These are phyloP conservation scores for Rhagium mordax DNA, from an alignment of 2,888 invertebrate genomes.

Conservation along the genomic window DNA sequence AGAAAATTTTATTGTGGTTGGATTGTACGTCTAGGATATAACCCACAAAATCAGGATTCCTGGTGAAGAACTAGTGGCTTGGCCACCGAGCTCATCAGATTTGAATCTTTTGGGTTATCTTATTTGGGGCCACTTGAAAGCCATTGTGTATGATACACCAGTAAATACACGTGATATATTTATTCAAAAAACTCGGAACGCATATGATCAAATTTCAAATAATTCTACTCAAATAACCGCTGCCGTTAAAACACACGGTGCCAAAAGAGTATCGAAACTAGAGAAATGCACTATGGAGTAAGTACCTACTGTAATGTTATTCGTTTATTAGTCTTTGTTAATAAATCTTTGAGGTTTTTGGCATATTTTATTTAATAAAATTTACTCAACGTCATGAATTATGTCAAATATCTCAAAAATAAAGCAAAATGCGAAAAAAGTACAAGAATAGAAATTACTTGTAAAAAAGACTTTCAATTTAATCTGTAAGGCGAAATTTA, in stretches of 20 bases:
- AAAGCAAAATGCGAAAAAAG: no score
- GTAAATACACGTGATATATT: not conserved
- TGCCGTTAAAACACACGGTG: not conserved
- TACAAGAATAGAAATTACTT: no score
- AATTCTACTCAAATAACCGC: not conserved
- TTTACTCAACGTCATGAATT: no score
- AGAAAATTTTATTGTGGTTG: not conserved
- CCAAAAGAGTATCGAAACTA: not conserved
- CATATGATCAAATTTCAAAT: not conserved
- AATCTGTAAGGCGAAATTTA: no score
- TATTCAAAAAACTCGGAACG: not conserved
- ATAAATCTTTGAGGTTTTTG: no score
- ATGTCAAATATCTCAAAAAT: no score
- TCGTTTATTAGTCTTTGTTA: no score
- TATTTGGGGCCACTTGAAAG: not conserved
- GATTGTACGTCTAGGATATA: not conserved
- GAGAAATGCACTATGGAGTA: no score
- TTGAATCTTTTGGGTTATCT: not conserved
- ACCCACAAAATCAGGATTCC: not conserved
- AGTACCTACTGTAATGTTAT: not conserved
- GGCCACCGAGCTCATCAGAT: not conserved
- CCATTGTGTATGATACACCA: not conserved
- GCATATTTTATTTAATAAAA: no score
- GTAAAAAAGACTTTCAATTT: no score
- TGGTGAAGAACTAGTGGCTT: not conserved